Evolutionary conservation across 2,113 vertebrate species (phyloP).

Genomic region (Muntiacus muntjak): DNA sequence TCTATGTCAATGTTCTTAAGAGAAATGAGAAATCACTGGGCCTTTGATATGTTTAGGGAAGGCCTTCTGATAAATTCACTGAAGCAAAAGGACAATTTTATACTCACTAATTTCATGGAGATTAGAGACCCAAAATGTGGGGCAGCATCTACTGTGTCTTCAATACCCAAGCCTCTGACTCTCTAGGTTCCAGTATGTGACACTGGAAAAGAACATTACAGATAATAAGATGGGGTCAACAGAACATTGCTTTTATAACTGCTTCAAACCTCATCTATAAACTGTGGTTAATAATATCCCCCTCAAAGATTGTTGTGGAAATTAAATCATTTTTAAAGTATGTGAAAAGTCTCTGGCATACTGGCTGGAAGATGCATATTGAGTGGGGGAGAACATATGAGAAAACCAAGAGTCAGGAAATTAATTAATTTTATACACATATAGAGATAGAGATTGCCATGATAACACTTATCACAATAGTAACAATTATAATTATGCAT

Average conservation of each 20-base stretch:
- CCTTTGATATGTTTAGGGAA: neutral
- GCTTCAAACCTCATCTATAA: neutral
- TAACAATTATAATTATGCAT: neutral
- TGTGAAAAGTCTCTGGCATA: neutral
- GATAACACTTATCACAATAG: neutral
- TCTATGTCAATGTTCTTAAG: neutral
- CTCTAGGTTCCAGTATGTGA: neutral
- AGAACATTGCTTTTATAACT: neutral
- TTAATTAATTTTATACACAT: neutral
- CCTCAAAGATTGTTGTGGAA: neutral
- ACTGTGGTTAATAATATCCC: neutral
- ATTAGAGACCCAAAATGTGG: neutral
- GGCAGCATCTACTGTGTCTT: neutral
- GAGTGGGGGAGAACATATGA: neutral
- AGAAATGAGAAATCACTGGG: neutral
- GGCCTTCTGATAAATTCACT: neutral
- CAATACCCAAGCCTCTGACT: neutral
- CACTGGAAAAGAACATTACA: neutral
- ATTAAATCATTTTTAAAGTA: slow-evolving; percentile 13
- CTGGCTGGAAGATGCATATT: neutral
- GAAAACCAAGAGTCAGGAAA: neutral
- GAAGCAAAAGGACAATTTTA: neutral
- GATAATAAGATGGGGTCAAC: neutral
- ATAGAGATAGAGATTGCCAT: neutral
- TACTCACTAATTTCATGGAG: neutral